Conservation (phyloP, 2,113 vertebrate species). For the Mastomys natalensis region DNA sequence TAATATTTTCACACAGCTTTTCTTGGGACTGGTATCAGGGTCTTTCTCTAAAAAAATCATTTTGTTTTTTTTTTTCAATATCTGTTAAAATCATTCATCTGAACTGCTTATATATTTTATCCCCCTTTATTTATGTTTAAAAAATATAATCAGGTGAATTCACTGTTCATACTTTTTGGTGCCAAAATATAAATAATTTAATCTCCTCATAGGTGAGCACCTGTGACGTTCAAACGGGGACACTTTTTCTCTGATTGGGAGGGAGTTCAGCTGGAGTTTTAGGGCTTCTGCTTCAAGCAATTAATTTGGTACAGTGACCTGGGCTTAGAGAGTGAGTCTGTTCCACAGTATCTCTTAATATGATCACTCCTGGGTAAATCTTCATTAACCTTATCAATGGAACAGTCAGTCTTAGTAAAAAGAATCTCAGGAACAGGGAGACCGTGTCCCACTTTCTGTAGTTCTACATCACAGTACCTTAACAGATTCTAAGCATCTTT, state of each 20-base stretch:
- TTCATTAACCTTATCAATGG: neutral
- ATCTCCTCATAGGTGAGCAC: neutral
- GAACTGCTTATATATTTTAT: neutral
- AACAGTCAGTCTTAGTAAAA: neutral
- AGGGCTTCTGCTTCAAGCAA: conserved; percentile 16
- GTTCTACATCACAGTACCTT: neutral
- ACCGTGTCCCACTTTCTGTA: neutral
- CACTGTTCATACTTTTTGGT: neutral
- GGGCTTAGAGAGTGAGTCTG: neutral
- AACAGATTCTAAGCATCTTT: neutral
- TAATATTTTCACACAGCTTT: neutral
- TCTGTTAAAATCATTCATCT: neutral
- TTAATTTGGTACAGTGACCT: neutral
- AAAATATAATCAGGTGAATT: neutral
- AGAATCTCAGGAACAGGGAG: neutral
- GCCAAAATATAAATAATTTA: neutral
- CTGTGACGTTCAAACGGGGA: neutral
- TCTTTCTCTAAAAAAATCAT: conserved; percentile 7
- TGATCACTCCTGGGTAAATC: neutral
- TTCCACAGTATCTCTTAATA: conserved; percentile 15
- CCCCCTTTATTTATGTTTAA: neutral
- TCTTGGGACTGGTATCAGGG: neutral
- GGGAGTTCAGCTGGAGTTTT: neutral
- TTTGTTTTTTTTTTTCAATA: neutral
- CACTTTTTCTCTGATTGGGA: neutral